phyloP scores from a whole-genome alignment of 2,888 invertebrate species.

The Luperina nickerlii region DNA sequence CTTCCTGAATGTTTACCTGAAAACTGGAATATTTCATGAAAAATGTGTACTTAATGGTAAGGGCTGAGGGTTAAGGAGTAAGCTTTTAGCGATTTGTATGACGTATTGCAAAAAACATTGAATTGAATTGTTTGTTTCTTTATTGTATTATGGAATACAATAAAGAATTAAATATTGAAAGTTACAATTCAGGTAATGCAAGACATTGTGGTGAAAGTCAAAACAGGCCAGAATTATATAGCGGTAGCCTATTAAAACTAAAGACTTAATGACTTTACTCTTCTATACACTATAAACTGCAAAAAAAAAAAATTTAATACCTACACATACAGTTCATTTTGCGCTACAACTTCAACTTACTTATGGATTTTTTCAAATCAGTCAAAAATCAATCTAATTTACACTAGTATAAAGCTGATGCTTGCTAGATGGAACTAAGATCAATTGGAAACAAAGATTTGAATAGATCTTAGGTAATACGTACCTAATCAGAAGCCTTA shows the following conservation, averaged over 20 bases:
- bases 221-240: not conserved
- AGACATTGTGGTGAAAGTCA: not conserved
- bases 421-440: not conserved
- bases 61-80: constrained; percentile 63
- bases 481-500: constrained; percentile 4
- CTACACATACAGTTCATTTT: not conserved
- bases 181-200: not conserved
- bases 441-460: not conserved
- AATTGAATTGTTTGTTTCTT: too few species aligned
- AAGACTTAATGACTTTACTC: not conserved
- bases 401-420: not conserved
- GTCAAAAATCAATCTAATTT: not conserved
- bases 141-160: too few species aligned
- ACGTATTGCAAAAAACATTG: too few species aligned
- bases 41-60: constrained; percentile 72
- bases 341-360: not conserved
- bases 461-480: not conserved
- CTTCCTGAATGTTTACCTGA: constrained; percentile 70
- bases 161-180: not conserved
- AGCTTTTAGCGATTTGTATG: constrained; percentile 18
- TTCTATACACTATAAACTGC: not conserved
- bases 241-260: not conserved
- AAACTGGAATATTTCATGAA: constrained; percentile 77
- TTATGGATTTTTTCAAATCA: not conserved
- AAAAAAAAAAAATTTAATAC: too few species aligned